A percentile compares a stretch with the other conserved stretches of the same genome.
Evolutionary conservation across 1,140 invertebrate genomes (phyloP).

Genomic region (Spodoptera litura): DNA sequence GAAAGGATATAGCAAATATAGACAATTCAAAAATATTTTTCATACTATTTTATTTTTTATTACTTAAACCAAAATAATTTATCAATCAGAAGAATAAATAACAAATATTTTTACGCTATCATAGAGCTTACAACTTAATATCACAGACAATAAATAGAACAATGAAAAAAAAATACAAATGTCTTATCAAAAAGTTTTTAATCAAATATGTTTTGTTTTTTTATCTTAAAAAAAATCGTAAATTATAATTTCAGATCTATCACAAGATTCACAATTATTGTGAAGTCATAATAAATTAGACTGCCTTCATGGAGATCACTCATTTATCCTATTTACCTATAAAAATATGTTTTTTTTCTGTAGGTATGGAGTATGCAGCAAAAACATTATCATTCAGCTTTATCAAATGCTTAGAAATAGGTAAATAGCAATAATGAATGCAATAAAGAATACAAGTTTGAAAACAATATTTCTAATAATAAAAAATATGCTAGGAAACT

Average conservation of each 20-base stretch:
- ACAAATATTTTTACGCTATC: too few species aligned
- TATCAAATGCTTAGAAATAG: too few species aligned
- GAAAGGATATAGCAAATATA: too few species aligned
- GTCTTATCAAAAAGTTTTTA: constrained; percentile 3
- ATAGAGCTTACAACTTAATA: constrained; percentile 2
- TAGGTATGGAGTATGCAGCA: too few species aligned
- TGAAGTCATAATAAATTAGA: constrained; percentile 10
- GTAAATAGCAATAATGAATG: too few species aligned
- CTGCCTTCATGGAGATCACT: constrained; percentile 39
- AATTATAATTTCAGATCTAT: constrained; percentile 33
- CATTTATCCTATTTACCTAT: not conserved
- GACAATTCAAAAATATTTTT: too few species aligned
- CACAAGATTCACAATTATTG: constrained; percentile 24
- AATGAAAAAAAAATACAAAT: constrained; percentile 13
- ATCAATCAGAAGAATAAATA: too few species aligned
- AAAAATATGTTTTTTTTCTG: too few species aligned
- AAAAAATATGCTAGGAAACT: not conserved
- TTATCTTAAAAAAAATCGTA: not conserved
- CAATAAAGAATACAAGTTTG: not conserved
- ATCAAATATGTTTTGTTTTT: not conserved
- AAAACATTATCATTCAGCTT: too few species aligned
- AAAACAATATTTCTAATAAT: not conserved
- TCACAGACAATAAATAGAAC: not conserved
- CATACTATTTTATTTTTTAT: too few species aligned
- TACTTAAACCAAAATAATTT: too few species aligned